Base-by-base conservation (phyloP, 92 coral and sea anemone genomes). In the Umimayanthus kanabou region DNA sequence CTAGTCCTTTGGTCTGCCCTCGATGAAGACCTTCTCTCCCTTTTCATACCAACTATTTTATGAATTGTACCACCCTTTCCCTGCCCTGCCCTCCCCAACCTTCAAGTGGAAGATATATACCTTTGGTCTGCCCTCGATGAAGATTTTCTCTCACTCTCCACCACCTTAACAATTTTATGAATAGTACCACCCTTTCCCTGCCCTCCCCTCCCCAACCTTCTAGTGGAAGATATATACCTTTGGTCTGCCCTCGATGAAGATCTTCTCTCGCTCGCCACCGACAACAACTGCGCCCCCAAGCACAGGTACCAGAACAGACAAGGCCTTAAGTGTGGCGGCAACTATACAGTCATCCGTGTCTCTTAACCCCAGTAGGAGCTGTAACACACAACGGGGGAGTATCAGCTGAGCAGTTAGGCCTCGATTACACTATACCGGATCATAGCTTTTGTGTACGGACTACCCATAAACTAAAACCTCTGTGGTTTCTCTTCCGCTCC, bases 1-100 rank as follows among this genome's bases (percentile, higher is more conserved):
- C n/a, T n/a, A n/a, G n/a, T n/a, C 99, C 94, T 95, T 96, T 11
- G 99, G 99, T 88, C 99, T 91, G 73, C 98, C 93, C 61, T 96
- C 99, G 50, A 87, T 90, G 80, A 96, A 96, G 65, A 88, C 82
- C 69, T 93, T 92, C 73, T 87, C 88, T 86, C 98, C 85, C 69
- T 93, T 94, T 22, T 98, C 98, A 49, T 98, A 98, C 15, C 95
- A 8, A 96, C 96, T 40, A 89, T 42, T 53, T 53, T n/a, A n/a
- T n/a, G n/a, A n/a, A n/a, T n/a, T n/a, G n/a, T n/a, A n/a, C n/a
- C n/a, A n/a, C n/a, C n/a, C n/a, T n/a, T n/a, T n/a, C n/a, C n/a
- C n/a, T n/a, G n/a, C n/a, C n/a, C n/a, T n/a, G n/a, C n/a, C n/a
- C n/a, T n/a, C 61, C 1, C 8, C 13, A 4, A 8, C 11, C 15